phyloP scores from a whole-genome alignment of 2,113 vertebrate species.

The Carassius auratus region DNA sequence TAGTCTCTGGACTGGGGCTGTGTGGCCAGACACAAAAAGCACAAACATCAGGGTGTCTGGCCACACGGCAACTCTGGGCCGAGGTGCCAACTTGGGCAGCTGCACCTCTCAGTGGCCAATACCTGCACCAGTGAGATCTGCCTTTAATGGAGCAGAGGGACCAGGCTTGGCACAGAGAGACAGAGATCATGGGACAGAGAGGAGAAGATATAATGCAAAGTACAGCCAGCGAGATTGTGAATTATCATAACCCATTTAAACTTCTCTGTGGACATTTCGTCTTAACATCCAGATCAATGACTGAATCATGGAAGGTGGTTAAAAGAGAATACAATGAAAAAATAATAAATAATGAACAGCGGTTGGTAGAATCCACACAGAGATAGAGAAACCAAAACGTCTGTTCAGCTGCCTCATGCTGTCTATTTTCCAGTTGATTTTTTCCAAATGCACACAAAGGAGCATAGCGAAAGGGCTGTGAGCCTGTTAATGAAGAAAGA shows the following conservation, averaged over 20 bases:
- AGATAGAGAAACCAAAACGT: conserved; percentile 37
- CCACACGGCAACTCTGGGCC: conserved; percentile 14
- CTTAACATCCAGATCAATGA: neutral
- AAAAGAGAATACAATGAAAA: neutral
- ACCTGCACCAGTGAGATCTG: conserved; percentile 55
- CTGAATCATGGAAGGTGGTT: neutral
- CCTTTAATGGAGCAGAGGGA: conserved; percentile 55
- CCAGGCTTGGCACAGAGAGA: conserved; percentile 8
- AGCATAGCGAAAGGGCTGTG: conserved; percentile 73
- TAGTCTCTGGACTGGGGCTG: conserved; percentile 38
- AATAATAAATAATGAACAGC: conserved; percentile 3
- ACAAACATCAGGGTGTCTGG: neutral
- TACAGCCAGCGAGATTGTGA: conserved; percentile 14
- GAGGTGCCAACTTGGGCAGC: conserved; percentile 12
- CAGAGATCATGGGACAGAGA: neutral
- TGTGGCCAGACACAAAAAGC: conserved; percentile 15
- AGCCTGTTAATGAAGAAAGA: conserved; percentile 76
- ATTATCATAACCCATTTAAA: conserved; percentile 24
- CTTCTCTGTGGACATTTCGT: conserved; percentile 22
- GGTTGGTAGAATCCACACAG: conserved; percentile 35
- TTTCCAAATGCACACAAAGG: conserved; percentile 69
- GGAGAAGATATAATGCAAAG: neutral
- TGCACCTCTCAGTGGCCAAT: conserved; percentile 22
- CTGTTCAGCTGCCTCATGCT: conserved; percentile 63
- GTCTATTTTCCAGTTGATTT: conserved; percentile 77